These are phyloP conservation scores for Epinephelus lanceolatus DNA, from an alignment of 2,113 vertebrate species.

Conservation along the genomic window DNA sequence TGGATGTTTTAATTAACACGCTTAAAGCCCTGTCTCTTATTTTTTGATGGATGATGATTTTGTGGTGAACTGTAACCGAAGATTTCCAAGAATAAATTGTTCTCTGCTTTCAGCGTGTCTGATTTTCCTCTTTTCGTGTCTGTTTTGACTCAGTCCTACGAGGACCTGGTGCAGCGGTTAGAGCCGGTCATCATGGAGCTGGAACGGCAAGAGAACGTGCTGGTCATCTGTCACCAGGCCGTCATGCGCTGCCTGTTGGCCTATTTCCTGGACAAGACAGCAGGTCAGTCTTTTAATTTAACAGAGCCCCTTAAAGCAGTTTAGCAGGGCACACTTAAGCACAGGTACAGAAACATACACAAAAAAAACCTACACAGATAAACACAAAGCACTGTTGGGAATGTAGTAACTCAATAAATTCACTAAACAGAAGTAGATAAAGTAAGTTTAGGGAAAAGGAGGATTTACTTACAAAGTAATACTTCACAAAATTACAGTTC, in stretches of 20 bases:
- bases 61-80: no score
- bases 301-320: not conserved
- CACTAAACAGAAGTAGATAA: not conserved
- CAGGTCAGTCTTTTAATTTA: constrained; percentile 82
- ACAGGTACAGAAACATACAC: not conserved
- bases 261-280: constrained; percentile 97
- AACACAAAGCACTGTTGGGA: not conserved
- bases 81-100: not conserved
- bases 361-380: not conserved
- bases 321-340: not conserved
- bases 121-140: not conserved
- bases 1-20: not conserved
- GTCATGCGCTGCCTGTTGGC: constrained; percentile 98
- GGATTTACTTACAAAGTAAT: not conserved
- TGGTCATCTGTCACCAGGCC: constrained; percentile 98
- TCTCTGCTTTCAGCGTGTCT: not conserved
- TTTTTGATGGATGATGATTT: no score
- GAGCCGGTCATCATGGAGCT: constrained; percentile 99
- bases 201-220: constrained; percentile 97
- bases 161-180: constrained; percentile 96
- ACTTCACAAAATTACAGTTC: no score
- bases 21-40: not conserved
- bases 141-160: constrained; percentile 89
- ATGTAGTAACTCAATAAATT: not conserved
- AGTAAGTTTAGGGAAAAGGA: not conserved